A percentile compares a stretch with the other conserved stretches of the same genome.
Evolutionary conservation across 1,140 invertebrate species (phyloP).

Genomic region (Hycleus cichorii): DNA sequence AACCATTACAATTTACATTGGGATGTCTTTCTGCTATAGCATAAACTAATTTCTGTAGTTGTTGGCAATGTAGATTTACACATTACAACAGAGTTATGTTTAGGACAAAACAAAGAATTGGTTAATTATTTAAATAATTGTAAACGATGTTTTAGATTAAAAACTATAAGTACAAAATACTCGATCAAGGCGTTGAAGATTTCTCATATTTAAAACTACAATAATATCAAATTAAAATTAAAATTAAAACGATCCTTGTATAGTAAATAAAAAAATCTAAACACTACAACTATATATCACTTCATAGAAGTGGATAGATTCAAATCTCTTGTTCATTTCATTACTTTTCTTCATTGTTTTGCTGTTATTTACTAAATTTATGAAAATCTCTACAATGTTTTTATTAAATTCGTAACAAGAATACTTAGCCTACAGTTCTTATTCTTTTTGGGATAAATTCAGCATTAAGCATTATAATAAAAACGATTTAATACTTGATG

Average conservation of each 20-base stretch:
- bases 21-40: conserved; percentile 18
- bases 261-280: background rate
- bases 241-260: background rate
- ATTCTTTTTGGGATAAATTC: background rate
- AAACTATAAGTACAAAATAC: background rate
- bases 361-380: conserved; percentile 7
- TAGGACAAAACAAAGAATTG: background rate
- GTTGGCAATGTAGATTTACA: conserved; percentile 10
- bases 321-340: too few species aligned
- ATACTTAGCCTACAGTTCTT: conserved; percentile 18
- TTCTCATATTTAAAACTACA: background rate
- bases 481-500: background rate
- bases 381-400: conserved; percentile 21
- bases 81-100: background rate
- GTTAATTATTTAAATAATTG: background rate
- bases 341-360: background rate
- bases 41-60: conserved; percentile 7
- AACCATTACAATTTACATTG: conserved; percentile 27
- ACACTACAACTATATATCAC: conserved; percentile 15
- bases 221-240: background rate
- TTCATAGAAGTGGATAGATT: conserved; percentile 28
- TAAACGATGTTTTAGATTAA: background rate
- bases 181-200: background rate
- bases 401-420: conserved; percentile 38
- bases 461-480: background rate